Conservation (phyloP, 2,797 vertebrate species). For the Rousettus madagascariensis region DNA sequence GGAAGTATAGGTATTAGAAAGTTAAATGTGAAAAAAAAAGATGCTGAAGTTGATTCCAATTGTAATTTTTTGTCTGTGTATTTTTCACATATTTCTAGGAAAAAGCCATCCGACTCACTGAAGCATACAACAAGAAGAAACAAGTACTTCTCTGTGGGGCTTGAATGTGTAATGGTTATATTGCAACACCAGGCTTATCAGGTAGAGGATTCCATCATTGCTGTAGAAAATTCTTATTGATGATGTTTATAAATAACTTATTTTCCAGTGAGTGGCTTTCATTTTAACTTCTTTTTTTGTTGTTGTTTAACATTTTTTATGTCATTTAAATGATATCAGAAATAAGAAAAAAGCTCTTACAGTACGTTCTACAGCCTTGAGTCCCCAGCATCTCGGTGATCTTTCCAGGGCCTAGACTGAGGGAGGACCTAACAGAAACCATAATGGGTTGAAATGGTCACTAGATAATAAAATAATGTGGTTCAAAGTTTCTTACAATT, state of each 20-base stretch:
- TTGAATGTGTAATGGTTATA: conserved; percentile 53
- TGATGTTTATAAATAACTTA: conserved; percentile 85
- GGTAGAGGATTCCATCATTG: conserved; percentile 76
- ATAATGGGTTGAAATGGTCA: not conserved
- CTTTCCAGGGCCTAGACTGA: not conserved
- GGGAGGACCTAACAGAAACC: not conserved
- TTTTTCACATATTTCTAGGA: conserved; percentile 82
- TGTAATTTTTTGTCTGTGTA: not conserved
- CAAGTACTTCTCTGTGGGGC: not conserved
- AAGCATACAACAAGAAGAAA: conserved; percentile 91
- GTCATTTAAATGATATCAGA: conserved; percentile 82
- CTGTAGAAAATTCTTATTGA: conserved; percentile 87
- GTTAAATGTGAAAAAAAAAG: conserved; percentile 88
- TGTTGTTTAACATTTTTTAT: conserved; percentile 62
- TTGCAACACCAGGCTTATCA: conserved; percentile 77
- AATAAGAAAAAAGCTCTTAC: conserved; percentile 51
- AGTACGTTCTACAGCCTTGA: not conserved
- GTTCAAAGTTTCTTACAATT: not conserved
- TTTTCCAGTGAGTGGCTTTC: conserved; percentile 92
- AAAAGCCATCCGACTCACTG: conserved; percentile 90
- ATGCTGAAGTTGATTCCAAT: conserved; percentile 87
- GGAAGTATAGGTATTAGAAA: conserved; percentile 93
- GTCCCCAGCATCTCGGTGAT: not conserved
- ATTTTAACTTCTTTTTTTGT: conserved; percentile 78
- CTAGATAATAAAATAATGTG: not conserved